Conservation (phyloP, 2,888 invertebrate genomes). For the Podotricha telesiphe region DNA sequence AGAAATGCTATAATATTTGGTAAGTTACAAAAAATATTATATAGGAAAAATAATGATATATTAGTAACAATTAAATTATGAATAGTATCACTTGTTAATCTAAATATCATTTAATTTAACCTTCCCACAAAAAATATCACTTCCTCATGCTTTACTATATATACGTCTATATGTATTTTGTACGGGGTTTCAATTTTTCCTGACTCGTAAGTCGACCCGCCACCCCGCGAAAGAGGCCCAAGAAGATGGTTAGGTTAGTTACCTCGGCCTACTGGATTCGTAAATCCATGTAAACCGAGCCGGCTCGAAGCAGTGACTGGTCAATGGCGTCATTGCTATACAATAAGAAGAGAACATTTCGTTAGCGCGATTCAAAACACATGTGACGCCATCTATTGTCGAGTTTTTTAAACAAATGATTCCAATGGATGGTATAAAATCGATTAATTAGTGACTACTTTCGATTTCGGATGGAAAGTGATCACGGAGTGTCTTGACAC, state of each 20-base stretch:
- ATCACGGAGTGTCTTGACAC: no score
- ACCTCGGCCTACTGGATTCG: slow-evolving; percentile 85
- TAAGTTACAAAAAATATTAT: no score
- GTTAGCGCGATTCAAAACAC: slow-evolving; percentile 35
- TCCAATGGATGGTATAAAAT: neutral
- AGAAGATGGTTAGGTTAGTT: slow-evolving; percentile 81
- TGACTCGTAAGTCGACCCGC: slow-evolving; percentile 77
- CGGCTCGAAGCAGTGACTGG: slow-evolving; percentile 84
- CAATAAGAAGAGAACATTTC: neutral
- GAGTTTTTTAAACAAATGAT: neutral
- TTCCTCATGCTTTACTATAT: slow-evolving; percentile 1
- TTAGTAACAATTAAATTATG: no score
- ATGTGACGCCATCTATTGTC: slow-evolving; percentile 38
- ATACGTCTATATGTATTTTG: slow-evolving; percentile 42
- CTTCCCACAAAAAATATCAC: neutral
- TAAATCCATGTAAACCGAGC: slow-evolving; percentile 89
- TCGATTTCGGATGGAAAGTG: no score
- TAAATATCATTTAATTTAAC: neutral
- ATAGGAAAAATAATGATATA: no score
- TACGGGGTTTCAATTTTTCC: slow-evolving; percentile 77
- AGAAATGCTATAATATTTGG: no score
- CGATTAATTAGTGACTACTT: no score
- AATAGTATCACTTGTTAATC: no score
- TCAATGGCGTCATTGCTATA: neutral
- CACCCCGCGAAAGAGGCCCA: slow-evolving; percentile 79